Base-by-base conservation (phyloP, 1,140 invertebrate species). In the Saccostrea cuccullata region DNA sequence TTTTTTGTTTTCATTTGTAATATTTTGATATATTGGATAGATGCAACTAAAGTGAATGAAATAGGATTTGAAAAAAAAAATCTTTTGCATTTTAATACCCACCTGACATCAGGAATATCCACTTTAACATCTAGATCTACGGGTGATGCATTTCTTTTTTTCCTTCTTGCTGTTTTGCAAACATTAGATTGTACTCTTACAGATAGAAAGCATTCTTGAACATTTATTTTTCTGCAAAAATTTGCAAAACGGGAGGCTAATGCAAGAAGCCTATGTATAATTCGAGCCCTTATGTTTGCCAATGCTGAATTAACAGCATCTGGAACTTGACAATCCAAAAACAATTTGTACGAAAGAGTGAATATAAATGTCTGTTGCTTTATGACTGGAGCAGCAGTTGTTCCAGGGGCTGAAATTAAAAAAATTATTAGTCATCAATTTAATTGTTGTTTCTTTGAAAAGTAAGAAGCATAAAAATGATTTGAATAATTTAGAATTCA, bases 41-140 rank as follows among this genome's bases (percentile, higher is more conserved):
- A n/a, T n/a, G n/a, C n/a, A n/a, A n/a, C n/a, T n/a, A n/a, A n/a
- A n/a, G n/a, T n/a, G n/a, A n/a, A n/a, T n/a, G n/a, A n/a, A n/a
- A n/a, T n/a, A n/a, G n/a, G n/a, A n/a, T n/a, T n/a, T n/a, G n/a
- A n/a, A n/a, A n/a, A n/a, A n/a, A n/a, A n/a, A n/a, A n/a, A n/a
- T n/a, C n/a, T n/a, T n/a, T 13, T 8, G 15, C 60, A 6, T 82
- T 8, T 13, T 8, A 13, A 55, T 15, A 55, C 82, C 17, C 23
- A 83, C 82, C 82, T 55, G 4, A 83, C 17, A 83, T 83, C 15
- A 17, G 82, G 82, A 47, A 83, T 83, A 11, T 55, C 40, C 82
- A 83, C 15, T n/a, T 83, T 15, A 55, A 83, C n/a, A 56, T 55
- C 40, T 26, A 56, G 6, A 73, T 26, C 30, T 26, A 26, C n/a